Percentiles rank a stretch among this genome's conserved stretches.
phyloP scores from a whole-genome alignment of 2,888 invertebrate species.

The Melipona beecheii region DNA sequence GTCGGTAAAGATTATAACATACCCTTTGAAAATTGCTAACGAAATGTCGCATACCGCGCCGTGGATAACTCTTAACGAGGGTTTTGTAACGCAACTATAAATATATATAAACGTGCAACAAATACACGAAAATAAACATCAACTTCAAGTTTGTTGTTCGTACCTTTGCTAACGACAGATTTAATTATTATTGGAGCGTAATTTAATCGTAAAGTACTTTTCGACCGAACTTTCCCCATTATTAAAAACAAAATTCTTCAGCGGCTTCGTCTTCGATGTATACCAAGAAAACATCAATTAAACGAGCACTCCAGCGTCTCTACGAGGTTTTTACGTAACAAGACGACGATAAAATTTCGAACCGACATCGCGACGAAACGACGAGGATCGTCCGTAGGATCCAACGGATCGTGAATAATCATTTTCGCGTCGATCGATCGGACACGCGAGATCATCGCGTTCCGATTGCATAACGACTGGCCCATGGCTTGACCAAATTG shows the following conservation, averaged over 20 bases:
- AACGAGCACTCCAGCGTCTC: neutral
- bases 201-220: neutral
- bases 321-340: conserved; percentile 9
- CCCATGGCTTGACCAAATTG: conserved; percentile 63
- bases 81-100: conserved; percentile 36
- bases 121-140: neutral
- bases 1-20: conserved; percentile 17
- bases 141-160: neutral
- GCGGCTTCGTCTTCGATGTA: neutral
- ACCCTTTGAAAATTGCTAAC: conserved; percentile 8
- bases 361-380: neutral
- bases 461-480: conserved; percentile 64
- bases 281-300: neutral
- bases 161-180: neutral
- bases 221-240: neutral
- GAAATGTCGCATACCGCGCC: conserved; percentile 16
- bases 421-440: conserved; percentile 26
- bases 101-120: neutral
- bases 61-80: neutral
- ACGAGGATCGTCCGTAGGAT: neutral
- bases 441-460: conserved; percentile 26
- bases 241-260: neutral
- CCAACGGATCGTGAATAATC: conserved; percentile 1
- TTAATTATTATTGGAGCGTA: neutral
- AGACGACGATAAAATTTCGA: neutral